Evolutionary conservation across 1,140 invertebrate species (phyloP).

Genomic region (Bombus breviceps): DNA sequence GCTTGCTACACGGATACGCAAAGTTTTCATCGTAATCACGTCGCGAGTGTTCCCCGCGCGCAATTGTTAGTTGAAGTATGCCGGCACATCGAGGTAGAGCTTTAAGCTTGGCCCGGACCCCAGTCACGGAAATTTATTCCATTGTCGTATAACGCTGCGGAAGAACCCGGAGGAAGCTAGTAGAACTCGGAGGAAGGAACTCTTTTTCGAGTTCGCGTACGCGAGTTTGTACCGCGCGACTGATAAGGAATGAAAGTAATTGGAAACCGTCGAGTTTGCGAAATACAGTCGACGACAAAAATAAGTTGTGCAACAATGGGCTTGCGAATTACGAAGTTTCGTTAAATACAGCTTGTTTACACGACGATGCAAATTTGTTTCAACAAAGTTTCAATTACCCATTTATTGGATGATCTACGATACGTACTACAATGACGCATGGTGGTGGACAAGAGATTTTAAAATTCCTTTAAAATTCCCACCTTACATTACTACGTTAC

Average conservation of each 20-base stretch:
- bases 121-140: conserved; percentile 11
- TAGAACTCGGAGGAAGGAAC: neutral
- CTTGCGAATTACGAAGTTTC: too few relatives aligned
- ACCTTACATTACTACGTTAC: too few relatives aligned
- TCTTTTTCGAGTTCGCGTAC: conserved; percentile 1
- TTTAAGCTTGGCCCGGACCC: neutral
- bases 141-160: conserved; percentile 1
- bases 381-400: too few relatives aligned
- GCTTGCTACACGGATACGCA: conserved; percentile 26
- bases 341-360: too few relatives aligned
- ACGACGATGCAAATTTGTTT: too few relatives aligned
- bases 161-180: neutral
- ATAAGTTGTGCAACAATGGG: too few relatives aligned
- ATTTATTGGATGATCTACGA: too few relatives aligned
- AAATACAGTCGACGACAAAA: neutral
- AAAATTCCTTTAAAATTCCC: too few relatives aligned
- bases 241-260: conserved; percentile 21
- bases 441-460: too few relatives aligned
- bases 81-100: neutral
- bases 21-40: conserved; percentile 33
- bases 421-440: too few relatives aligned
- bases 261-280: neutral
- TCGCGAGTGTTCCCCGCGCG: neutral
- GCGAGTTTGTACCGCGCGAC: neutral
- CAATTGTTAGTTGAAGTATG: conserved; percentile 24